Conservation (phyloP, 2,797 vertebrate genomes). For the Urophycis tenuis region DNA sequence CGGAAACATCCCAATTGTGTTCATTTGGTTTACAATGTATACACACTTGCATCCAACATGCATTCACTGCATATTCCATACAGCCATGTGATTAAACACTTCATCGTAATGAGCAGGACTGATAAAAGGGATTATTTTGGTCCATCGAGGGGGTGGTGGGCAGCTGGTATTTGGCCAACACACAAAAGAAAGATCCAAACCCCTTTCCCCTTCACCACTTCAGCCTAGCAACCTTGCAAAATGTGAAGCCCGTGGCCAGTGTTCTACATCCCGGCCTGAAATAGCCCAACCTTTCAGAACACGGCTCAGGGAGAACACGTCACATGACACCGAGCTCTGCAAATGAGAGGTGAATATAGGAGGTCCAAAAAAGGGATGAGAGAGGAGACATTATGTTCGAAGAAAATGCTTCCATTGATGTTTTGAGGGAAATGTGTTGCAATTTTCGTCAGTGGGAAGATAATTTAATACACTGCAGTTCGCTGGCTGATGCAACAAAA, state of each 20-base stretch:
- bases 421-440: not conserved
- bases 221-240: slow-evolving; percentile 63
- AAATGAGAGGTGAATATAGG: slow-evolving; percentile 28
- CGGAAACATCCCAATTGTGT: not conserved
- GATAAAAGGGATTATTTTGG: slow-evolving; percentile 30
- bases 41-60: slow-evolving; percentile 27
- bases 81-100: slow-evolving; percentile 11
- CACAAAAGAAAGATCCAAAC: slow-evolving; percentile 44
- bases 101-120: slow-evolving; percentile 19
- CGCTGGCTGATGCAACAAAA: not conserved
- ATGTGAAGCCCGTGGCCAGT: slow-evolving; percentile 51
- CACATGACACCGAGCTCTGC: slow-evolving; percentile 42
- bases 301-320: slow-evolving; percentile 38
- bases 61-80: slow-evolving; percentile 1
- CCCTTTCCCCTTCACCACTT: slow-evolving; percentile 31
- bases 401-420: not conserved
- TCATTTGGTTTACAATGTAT: slow-evolving; percentile 2
- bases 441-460: not conserved
- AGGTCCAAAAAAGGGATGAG: slow-evolving; percentile 24
- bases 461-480: not conserved
- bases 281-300: slow-evolving; percentile 57
- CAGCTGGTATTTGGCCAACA: slow-evolving; percentile 43
- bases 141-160: slow-evolving; percentile 21
- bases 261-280: slow-evolving; percentile 55
- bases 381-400: slow-evolving; percentile 2